These are phyloP conservation scores for Smittia sp. DNA, from an alignment of 2,888 invertebrate genomes.

Conservation along the genomic window DNA sequence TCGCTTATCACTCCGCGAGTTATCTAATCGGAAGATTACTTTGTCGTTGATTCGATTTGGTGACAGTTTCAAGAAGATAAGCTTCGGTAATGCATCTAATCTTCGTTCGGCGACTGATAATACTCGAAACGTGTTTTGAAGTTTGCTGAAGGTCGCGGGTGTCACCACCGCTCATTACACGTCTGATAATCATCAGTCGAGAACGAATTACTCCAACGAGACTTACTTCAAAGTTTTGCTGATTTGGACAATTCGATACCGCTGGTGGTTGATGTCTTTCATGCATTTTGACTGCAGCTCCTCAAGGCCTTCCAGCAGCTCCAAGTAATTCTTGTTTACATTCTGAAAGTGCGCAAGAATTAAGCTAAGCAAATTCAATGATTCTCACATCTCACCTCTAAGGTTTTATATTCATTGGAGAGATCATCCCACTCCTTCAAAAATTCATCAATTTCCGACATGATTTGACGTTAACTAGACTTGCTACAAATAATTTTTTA, in stretches of 20 bases:
- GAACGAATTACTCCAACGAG: too few relatives aligned
- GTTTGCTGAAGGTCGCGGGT: too few relatives aligned
- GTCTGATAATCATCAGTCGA: too few relatives aligned
- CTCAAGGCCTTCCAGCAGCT: slow-evolving; percentile 80
- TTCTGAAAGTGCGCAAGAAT: slow-evolving; percentile 56
- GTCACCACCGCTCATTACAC: too few relatives aligned
- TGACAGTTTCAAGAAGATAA: too few relatives aligned
- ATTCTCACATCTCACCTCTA: slow-evolving; percentile 64
- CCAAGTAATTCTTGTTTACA: slow-evolving; percentile 77
- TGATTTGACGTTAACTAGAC: not conserved
- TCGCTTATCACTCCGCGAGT: not conserved
- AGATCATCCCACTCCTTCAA: slow-evolving; percentile 77
- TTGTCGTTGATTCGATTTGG: too few relatives aligned
- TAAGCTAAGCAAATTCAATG: not conserved
- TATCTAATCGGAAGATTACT: too few relatives aligned
- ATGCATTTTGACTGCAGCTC: slow-evolving; percentile 82
- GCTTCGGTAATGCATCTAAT: too few relatives aligned
- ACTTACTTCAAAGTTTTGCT: slow-evolving; percentile 62
- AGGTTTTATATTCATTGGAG: slow-evolving; percentile 70
- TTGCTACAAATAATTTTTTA: not conserved
- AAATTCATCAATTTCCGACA: slow-evolving; percentile 49
- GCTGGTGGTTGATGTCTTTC: slow-evolving; percentile 86
- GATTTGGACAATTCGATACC: slow-evolving; percentile 84
- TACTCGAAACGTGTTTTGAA: too few relatives aligned
- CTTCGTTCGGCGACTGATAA: too few relatives aligned